Evolutionary conservation across 2,888 invertebrate genomes (phyloP).

Genomic region (Thereva unica): DNA sequence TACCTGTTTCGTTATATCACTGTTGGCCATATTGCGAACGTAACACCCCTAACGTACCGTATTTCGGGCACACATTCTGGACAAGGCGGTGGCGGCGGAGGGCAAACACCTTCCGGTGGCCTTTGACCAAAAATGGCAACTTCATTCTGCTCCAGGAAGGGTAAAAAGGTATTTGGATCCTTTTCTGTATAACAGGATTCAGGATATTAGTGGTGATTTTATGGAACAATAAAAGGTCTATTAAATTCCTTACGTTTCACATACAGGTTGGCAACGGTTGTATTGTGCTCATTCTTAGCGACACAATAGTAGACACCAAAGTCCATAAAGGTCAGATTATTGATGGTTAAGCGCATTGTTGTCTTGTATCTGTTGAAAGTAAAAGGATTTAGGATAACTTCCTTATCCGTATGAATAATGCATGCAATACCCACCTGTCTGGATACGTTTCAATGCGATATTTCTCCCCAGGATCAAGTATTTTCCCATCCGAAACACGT

Average conservation of each 20-base stretch:
- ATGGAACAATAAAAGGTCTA: not conserved
- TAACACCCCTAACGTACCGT: slow-evolving; percentile 23
- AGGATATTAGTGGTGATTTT: not conserved
- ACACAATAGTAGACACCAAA: slow-evolving; percentile 80
- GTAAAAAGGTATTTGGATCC: slow-evolving; percentile 61
- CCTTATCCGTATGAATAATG: not conserved
- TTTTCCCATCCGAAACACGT: slow-evolving; percentile 69
- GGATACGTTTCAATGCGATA: slow-evolving; percentile 65
- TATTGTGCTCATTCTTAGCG: slow-evolving; percentile 80
- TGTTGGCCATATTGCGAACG: slow-evolving; percentile 1
- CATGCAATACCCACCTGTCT: slow-evolving; percentile 52
- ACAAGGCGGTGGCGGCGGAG: slow-evolving; percentile 64
- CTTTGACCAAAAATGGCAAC: slow-evolving; percentile 63
- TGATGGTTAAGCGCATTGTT: slow-evolving; percentile 78
- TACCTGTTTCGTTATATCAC: not conserved
- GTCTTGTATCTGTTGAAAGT: slow-evolving; percentile 62
- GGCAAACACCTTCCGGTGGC: slow-evolving; percentile 68
- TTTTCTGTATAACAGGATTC: slow-evolving; percentile 48
- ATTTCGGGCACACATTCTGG: slow-evolving; percentile 52
- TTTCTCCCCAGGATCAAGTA: slow-evolving; percentile 70
- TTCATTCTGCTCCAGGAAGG: slow-evolving; percentile 56
- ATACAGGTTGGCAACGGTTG: slow-evolving; percentile 74
- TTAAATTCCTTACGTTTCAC: slow-evolving; percentile 63
- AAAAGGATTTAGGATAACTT: not conserved
- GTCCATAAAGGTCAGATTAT: slow-evolving; percentile 69